Evolutionary conservation across 1,140 invertebrate species (phyloP), one percentile per base, ranked within the genome.

Genomic region (Ostrea denselamellosa): DNA sequence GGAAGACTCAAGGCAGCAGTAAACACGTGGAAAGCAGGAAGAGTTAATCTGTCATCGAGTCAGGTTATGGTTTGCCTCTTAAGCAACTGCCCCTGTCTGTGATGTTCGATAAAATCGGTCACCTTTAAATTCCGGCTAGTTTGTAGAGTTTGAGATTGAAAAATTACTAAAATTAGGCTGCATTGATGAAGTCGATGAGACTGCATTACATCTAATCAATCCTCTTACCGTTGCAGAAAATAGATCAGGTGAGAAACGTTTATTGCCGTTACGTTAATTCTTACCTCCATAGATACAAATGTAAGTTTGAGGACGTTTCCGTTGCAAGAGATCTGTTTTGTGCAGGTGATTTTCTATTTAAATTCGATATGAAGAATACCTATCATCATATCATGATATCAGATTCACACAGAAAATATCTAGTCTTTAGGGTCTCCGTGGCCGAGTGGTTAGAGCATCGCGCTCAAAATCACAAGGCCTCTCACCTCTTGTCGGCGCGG

Each of bases 371-470:
- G 14, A 89, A 85, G 51, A 54, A 19, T 82, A 84, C 84, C 0
- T 88, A 85, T 65, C 87, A 88, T 62, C 87, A 85, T 65, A 85
- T 85, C n/a, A 71, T 82, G 62, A 88, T 88, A 19, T 22, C 2
- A 12, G 84, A 85, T 28, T 25, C 9, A 19, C 53, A 88, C 28
- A 84, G 68, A 53, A 82, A 81, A 28, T 88, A 83, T 83, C 34
- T n/a, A n/a, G n/a, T n/a, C n/a, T n/a, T n/a, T n/a, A n/a, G n/a
- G n/a, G n/a, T n/a, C n/a, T n/a, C n/a, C n/a, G n/a, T n/a, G n/a
- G n/a, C n/a, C n/a, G n/a, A n/a, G n/a, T n/a, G n/a, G n/a, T n/a
- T n/a, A n/a, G n/a, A n/a, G n/a, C n/a, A n/a, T n/a, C n/a, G n/a
- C n/a, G n/a, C n/a, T n/a, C n/a, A 85, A 58, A 65, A 83, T 56